Conservation (phyloP, 2,113 vertebrate species). For the Gobio gobio region DNA sequence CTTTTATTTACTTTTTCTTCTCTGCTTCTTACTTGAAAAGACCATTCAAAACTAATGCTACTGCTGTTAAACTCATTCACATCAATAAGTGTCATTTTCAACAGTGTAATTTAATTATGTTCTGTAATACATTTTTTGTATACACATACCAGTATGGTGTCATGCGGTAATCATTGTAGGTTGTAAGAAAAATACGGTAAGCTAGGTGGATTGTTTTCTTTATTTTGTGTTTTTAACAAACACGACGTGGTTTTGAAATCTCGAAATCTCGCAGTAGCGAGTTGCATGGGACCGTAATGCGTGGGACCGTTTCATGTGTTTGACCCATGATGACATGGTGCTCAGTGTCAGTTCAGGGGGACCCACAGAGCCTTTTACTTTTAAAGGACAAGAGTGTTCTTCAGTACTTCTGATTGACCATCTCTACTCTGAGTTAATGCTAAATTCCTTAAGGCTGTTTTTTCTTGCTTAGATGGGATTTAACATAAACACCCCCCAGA, state of each 20-base stretch:
- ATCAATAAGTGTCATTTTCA: conserved; percentile 63
- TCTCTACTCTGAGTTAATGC: conserved; percentile 56
- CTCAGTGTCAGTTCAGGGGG: conserved; percentile 54
- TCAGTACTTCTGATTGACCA: conserved; percentile 46
- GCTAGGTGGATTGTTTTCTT: conserved; percentile 44
- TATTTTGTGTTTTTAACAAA: conserved; percentile 22
- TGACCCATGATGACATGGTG: conserved; percentile 50
- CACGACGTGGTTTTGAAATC: conserved; percentile 15
- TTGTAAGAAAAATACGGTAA: conserved; percentile 69
- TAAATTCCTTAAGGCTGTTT: conserved; percentile 52
- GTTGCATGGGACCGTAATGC: conserved; percentile 47
- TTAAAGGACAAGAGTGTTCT: conserved; percentile 56
- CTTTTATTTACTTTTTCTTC: conserved; percentile 54
- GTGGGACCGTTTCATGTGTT: conserved; percentile 42
- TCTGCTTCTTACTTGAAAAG: conserved; percentile 73
- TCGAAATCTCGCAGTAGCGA: conserved; percentile 1
- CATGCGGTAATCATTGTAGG: conserved; percentile 77
- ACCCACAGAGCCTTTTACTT: conserved; percentile 57
- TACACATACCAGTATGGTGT: conserved; percentile 75
- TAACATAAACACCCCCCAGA: conserved; percentile 51
- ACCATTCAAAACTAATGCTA: conserved; percentile 57
- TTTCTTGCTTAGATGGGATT: conserved; percentile 57
- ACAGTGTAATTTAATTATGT: conserved; percentile 73
- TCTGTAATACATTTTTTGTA: conserved; percentile 76
- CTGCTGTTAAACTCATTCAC: conserved; percentile 66